These are phyloP conservation scores for Leptodactylus fallax DNA, from an alignment of 2,797 vertebrate genomes.

Conservation along the genomic window DNA sequence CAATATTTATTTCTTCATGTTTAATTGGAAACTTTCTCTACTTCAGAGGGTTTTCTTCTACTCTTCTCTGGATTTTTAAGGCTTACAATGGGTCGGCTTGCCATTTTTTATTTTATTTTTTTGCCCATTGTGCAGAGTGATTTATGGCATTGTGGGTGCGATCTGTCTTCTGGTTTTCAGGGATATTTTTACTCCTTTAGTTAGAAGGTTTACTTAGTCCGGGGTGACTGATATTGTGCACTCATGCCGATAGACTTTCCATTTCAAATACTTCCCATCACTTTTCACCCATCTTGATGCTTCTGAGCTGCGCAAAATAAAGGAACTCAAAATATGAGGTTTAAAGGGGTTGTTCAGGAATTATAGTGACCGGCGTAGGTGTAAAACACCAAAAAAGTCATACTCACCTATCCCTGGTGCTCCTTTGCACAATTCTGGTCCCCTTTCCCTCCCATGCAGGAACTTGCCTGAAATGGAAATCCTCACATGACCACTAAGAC, in stretches of 20 bases:
- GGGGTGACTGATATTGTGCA: neutral
- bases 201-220: neutral
- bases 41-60: neutral
- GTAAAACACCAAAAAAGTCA: no score
- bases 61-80: neutral
- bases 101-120: neutral
- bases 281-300: no score
- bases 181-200: neutral
- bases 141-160: neutral
- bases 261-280: neutral
- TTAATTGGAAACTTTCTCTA: constrained; percentile 32
- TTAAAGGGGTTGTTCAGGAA: no score
- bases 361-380: no score
- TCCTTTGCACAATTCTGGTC: no score
- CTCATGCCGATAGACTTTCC: neutral
- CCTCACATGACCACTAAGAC: no score
- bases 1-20: neutral
- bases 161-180: neutral
- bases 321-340: no score
- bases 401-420: no score
- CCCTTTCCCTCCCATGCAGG: no score
- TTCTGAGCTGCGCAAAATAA: no score
- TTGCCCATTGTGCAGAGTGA: neutral
- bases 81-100: neutral
- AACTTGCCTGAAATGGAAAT: no score